Percentiles rank a stretch among this genome's conserved stretches.
These are phyloP conservation scores for Nicator chloris DNA, from an alignment of 2,113 vertebrate species.

Conservation along the genomic window DNA sequence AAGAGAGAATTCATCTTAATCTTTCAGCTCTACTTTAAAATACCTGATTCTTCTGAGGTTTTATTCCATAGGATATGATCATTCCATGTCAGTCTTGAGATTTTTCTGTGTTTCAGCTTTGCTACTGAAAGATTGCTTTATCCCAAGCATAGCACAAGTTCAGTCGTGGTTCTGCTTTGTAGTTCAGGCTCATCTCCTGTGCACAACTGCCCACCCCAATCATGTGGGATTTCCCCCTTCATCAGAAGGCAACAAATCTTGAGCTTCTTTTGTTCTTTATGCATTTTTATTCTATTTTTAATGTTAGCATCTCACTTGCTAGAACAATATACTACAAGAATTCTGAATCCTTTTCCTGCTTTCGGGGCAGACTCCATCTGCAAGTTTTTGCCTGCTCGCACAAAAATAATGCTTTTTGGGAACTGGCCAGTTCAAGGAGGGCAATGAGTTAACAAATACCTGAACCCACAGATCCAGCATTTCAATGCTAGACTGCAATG, in stretches of 20 bases:
- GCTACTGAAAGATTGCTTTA: background rate
- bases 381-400: background rate
- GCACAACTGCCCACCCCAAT: background rate
- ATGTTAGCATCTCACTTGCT: background rate
- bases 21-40: background rate
- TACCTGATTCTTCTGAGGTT: background rate
- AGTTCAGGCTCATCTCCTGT: conserved; percentile 1
- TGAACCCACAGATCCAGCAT: background rate
- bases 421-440: background rate
- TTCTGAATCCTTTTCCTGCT: background rate
- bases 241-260: conserved; percentile 16
- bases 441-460: background rate
- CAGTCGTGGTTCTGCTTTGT: background rate
- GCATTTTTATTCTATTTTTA: conserved; percentile 30
- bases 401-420: background rate
- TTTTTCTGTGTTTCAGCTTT: background rate
- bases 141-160: background rate
- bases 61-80: conserved; percentile 4
- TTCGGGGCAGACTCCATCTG: background rate
- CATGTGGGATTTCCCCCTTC: background rate
- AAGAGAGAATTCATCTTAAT: background rate
- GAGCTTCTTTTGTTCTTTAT: background rate
- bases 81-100: background rate
- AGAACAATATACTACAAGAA: background rate
- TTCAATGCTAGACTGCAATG: background rate